Evolutionary conservation across 2,888 invertebrate species (phyloP).

Genomic region (Synergus umbraculus): DNA sequence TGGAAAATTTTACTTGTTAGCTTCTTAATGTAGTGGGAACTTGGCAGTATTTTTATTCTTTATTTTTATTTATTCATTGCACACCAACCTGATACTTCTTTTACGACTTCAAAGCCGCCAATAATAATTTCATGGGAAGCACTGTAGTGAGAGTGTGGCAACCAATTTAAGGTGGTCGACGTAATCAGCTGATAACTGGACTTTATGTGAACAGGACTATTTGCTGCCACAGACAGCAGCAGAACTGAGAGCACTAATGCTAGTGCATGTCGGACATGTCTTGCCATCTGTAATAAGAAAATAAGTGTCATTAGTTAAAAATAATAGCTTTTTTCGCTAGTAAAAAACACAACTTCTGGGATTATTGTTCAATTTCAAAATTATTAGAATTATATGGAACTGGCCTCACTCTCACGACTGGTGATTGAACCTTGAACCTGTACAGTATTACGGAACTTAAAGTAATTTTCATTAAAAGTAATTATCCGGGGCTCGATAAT

Average conservation of each 20-base stretch:
- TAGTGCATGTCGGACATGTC: constrained; percentile 50
- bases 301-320: not conserved
- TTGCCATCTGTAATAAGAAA: constrained; percentile 61
- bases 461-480: constrained; percentile 60
- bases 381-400: not conserved
- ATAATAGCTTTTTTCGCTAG: not conserved
- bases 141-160: constrained; percentile 80
- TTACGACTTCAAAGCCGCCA: constrained; percentile 73
- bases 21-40: constrained; percentile 20
- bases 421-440: constrained; percentile 44
- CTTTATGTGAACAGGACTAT: constrained; percentile 76
- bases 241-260: constrained; percentile 48
- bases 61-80: not conserved
- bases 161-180: constrained; percentile 89
- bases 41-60: not conserved
- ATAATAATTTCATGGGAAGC: constrained; percentile 85
- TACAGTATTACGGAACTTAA: constrained; percentile 45
- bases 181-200: constrained; percentile 82
- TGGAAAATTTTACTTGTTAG: constrained; percentile 14
- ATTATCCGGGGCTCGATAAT: constrained; percentile 49
- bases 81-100: constrained; percentile 61
- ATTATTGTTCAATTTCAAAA: not conserved
- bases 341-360: not conserved
- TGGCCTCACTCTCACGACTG: not conserved
- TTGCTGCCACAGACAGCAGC: constrained; percentile 59